Evolutionary conservation across 2,113 vertebrate genomes (phyloP), one percentile per base, ranked within the genome.

Genomic region (Suricata suricatta): DNA sequence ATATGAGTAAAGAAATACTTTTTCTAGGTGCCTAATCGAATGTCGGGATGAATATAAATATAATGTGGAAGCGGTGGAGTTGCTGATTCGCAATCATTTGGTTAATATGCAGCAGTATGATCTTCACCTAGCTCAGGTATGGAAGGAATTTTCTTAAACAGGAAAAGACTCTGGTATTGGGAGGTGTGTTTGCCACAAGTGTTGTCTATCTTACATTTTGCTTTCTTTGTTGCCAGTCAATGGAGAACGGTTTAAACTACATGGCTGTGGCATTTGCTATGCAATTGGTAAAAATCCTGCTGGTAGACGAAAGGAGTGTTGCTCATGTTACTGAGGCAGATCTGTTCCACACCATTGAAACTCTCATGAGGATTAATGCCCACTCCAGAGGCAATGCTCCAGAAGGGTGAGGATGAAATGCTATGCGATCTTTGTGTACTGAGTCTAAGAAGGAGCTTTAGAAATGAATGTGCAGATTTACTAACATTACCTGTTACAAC

Each of bases 61-160:
- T 97, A 99, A 99, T 0, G 99, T 99, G 19, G 99, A 99, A 87
- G 99, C 99, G 7, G 99, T 99, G 93, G 99, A 99, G 98, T 99
- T 99, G 96, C 98, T 99, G 23, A 99, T 99, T 98, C 99, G 99
- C 68, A 99, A 99, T 98, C 99, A 99, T 98, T 99, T 99, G 1
- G 99, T 99, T 50, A 99, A 99, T 96, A 99, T 99, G 99, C 99
- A 99, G 97, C 99, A 99, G 98, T 99, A 99, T 13, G 99, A 99
- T 97, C 98, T 99, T 86, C 99, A 99, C 96, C 98, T 99, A 76
- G 99, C 99, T 93, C 99, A 99, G 99, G 99, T 99, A 99, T 98
- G 64, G 99, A 99, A 98, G 87, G n/a, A 69, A 41, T 52, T 47
- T 71, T 33, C 7, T 79, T 88, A 13, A 35, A 27, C 2, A 38